These are phyloP conservation scores for Drosophila hamatofila DNA, from an alignment of 2,888 invertebrate species.

Conservation along the genomic window DNA sequence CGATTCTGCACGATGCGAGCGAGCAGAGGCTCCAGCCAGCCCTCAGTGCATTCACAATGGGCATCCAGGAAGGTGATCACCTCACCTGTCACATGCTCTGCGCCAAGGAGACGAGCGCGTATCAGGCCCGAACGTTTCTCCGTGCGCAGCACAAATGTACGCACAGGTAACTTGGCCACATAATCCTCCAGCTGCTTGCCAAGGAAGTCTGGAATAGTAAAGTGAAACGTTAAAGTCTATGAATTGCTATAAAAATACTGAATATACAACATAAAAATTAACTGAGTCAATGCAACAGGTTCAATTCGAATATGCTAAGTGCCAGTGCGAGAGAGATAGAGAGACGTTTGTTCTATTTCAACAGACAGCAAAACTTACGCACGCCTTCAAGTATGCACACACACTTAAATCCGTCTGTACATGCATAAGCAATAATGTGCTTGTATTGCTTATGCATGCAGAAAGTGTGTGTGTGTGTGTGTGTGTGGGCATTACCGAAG, in stretches of 20 bases:
- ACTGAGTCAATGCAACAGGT: neutral
- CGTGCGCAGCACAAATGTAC: conserved; percentile 94
- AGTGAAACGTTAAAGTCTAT: neutral
- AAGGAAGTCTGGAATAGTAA: conserved; percentile 90
- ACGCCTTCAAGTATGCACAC: neutral
- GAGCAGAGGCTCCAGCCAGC: conserved; percentile 98
- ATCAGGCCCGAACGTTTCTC: conserved; percentile 97
- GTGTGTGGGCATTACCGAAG: neutral
- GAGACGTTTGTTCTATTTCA: too few species aligned
- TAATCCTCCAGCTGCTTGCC: conserved; percentile 95
- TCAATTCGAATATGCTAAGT: neutral
- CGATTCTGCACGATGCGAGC: conserved; percentile 96
- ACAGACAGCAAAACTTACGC: neutral
- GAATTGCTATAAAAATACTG: neutral
- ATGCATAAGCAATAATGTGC: conserved; percentile 5
- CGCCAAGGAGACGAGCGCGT: conserved; percentile 96
- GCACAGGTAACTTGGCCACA: conserved; percentile 93
- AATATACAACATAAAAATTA: neutral
- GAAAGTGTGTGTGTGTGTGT: neutral
- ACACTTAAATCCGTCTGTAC: neutral
- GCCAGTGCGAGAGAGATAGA: neutral
- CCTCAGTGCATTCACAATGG: conserved; percentile 90
- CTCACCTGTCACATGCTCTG: conserved; percentile 91
- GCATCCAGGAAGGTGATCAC: conserved; percentile 86
- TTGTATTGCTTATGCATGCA: neutral